Evolutionary conservation across 2,113 vertebrate species (phyloP), one percentile per base, ranked within the genome.

Genomic region (Addax nasomaculatus): DNA sequence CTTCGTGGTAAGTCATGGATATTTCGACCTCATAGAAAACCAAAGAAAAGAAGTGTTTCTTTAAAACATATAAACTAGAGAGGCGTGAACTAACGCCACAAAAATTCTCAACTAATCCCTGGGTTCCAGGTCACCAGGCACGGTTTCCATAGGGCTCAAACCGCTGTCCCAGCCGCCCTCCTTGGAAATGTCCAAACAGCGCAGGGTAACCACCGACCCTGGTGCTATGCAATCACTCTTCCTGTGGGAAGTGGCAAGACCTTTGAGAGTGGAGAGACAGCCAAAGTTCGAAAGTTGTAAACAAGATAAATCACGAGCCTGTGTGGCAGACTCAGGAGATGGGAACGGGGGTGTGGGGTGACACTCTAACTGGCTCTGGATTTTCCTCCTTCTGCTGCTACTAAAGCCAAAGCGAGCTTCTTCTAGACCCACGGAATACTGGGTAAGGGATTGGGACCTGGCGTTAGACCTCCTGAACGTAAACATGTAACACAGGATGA

Each of bases 161-260:
- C 90, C 3, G 0, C 94, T 47, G 33, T 60, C 85, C 93, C 78
- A 43, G 1, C 53, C 9, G 90, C 80, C 53, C 51, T 90, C 80
- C 36, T 88, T 83, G 81, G 27, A 83, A 83, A 94, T 60, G 81
- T n/a, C 51, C 90, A 96, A 92, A 93, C 5, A 97, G 90, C 21
- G 16, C 85, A 83, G 88, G 96, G 81, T 94, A 94, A 95, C 97
- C 95, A 97, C 94, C 85, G 94, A 90, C 33, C 93, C 92, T 67
- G 90, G n/a, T 0, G 47, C 67, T 58, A 39, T 2, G 7, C 80
- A 79, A 49, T 64, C 95, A 96, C 86, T 45, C 53, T 94, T 96
- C 80, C 88, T 89, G 85, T 73, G 55, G 36, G 88, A 93, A 93
- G 80, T 29, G 36, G 67, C 64, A 85, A 76, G 79, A 43, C 29